Evolutionary conservation across 2,797 vertebrate genomes (phyloP).

Genomic region (Brotogeris chrysoptera): DNA sequence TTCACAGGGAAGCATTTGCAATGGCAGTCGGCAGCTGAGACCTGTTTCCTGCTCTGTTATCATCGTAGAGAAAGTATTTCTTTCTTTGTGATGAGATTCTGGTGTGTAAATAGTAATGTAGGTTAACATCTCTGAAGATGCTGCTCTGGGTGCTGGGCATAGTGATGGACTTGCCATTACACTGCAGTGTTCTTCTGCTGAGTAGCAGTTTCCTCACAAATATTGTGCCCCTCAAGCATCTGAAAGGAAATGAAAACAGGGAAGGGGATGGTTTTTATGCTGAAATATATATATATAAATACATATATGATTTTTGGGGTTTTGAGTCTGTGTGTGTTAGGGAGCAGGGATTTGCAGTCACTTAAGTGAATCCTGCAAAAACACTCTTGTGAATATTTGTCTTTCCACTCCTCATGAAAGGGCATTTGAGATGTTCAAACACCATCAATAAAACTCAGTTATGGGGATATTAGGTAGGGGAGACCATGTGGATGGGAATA

Average conservation of each 20-base stretch:
- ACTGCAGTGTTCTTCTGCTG: neutral
- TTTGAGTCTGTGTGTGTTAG: neutral
- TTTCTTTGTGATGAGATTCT: neutral
- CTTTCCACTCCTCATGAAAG: neutral
- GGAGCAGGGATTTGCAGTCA: neutral
- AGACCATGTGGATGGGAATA: neutral
- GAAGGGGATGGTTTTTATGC: neutral
- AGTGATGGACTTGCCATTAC: neutral
- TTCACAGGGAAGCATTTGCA: neutral
- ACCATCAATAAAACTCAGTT: neutral
- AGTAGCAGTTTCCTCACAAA: neutral
- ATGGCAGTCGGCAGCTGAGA: neutral
- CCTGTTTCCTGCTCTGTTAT: neutral
- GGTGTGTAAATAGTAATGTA: neutral
- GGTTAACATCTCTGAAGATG: neutral
- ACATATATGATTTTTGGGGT: neutral
- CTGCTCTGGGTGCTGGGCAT: neutral
- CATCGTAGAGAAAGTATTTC: neutral
- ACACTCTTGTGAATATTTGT: neutral
- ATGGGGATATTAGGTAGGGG: accelerated
- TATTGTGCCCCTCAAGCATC: neutral
- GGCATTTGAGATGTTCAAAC: neutral
- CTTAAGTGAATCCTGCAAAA: neutral
- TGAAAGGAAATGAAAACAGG: neutral
- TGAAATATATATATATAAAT: neutral